A percentile compares a stretch with the other conserved stretches of the same genome.
These are phyloP conservation scores for Sebastes itinus DNA, from an alignment of 2,797 vertebrate genomes.

Conservation along the genomic window DNA sequence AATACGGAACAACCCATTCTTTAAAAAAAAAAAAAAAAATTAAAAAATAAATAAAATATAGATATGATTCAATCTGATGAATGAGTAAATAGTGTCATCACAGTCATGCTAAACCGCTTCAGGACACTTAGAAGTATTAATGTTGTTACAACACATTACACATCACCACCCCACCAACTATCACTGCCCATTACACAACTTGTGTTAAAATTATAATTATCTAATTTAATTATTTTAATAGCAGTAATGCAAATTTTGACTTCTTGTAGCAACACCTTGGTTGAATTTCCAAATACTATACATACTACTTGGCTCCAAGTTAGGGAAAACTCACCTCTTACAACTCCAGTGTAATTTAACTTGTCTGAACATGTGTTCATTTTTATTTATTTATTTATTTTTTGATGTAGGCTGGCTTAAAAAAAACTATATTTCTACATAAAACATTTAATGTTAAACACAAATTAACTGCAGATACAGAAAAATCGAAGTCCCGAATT, in stretches of 20 bases:
- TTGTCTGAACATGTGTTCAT: constrained; percentile 17
- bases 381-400: constrained; percentile 26
- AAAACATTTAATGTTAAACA: constrained; percentile 16
- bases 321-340: background rate
- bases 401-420: background rate
- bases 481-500: background rate
- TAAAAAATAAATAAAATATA: background rate
- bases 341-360: background rate
- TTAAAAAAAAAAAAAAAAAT: background rate
- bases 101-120: background rate
- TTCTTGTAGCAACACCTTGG: background rate
- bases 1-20: background rate
- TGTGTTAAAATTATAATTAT: background rate
- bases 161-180: background rate
- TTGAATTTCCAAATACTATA: constrained; percentile 5
- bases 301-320: background rate
- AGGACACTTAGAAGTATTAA: background rate
- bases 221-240: background rate
- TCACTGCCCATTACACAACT: background rate
- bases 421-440: constrained; percentile 1
- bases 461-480: background rate
- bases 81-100: background rate
- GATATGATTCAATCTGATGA: background rate
- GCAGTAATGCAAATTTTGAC: background rate
- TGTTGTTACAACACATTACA: background rate